These are phyloP conservation scores for Habropoda laboriosa DNA, from an alignment of 1,140 invertebrate genomes.

Conservation along the genomic window DNA sequence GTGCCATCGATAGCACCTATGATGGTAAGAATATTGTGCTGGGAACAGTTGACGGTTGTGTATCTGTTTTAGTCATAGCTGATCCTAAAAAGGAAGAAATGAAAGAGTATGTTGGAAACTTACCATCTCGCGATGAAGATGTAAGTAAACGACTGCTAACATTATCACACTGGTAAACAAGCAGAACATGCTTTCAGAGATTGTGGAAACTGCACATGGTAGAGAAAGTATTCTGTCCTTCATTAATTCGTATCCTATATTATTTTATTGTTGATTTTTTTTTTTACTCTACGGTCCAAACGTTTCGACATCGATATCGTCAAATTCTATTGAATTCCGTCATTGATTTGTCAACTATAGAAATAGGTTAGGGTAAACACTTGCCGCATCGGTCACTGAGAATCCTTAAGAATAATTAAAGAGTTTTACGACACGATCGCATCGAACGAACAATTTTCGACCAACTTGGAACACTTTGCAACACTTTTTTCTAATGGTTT, in stretches of 20 bases:
- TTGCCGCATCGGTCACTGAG: conserved; percentile 18
- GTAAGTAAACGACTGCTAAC: conserved; percentile 73
- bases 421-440: background rate
- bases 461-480: background rate
- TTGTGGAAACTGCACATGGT: background rate
- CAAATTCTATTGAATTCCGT: no score
- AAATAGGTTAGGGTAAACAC: conserved; percentile 45
- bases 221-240: background rate
- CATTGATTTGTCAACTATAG: conserved; percentile 27
- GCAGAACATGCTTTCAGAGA: background rate
- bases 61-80: conserved; percentile 94
- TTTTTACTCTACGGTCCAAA: background rate
- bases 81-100: conserved; percentile 87
- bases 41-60: conserved; percentile 95
- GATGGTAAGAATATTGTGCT: conserved; percentile 92
- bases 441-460: background rate
- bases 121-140: conserved; percentile 88
- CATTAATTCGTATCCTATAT: background rate
- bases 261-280: background rate
- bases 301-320: background rate
- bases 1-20: conserved; percentile 90
- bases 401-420: background rate
- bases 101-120: conserved; percentile 84
- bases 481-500: conserved; percentile 7
- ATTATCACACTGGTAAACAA: conserved; percentile 1